phyloP scores from a whole-genome alignment of 2,113 vertebrate species.

The Cercopithecus mona region DNA sequence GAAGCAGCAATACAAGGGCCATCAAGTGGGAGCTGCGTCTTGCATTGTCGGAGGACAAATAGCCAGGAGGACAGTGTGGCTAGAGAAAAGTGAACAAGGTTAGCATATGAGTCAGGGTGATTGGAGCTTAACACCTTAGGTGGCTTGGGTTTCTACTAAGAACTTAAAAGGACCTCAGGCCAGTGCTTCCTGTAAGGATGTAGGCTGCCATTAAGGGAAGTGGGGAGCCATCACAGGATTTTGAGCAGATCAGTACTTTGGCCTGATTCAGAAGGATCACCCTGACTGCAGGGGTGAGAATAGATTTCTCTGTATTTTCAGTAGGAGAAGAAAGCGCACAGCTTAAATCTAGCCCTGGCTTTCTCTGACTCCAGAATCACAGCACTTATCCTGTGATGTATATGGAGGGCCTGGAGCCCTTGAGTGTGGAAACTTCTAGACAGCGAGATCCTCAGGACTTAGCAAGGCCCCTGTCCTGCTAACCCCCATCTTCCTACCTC shows the following conservation, averaged over 20 bases:
- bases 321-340: neutral
- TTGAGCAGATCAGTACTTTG: neutral
- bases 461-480: constrained; percentile 68
- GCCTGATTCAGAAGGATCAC: neutral
- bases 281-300: neutral
- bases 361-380: neutral
- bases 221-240: neutral
- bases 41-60: no score
- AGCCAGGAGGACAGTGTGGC: neutral
- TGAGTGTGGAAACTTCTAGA: neutral
- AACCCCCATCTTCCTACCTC: constrained; percentile 73
- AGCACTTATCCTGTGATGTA: neutral
- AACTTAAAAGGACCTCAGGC: neutral
- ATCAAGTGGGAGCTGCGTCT: neutral
- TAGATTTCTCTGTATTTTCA: neutral
- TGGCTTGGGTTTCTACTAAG: neutral
- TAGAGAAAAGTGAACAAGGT: neutral
- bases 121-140: neutral
- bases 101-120: neutral
- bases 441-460: constrained; percentile 62
- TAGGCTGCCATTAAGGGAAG: neutral
- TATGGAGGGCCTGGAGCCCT: neutral
- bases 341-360: neutral
- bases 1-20: neutral
- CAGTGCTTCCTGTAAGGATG: neutral